Evolutionary conservation across 1,140 invertebrate genomes (phyloP), one percentile per base, ranked within the genome.

Genomic region (Zophobas atratus): DNA sequence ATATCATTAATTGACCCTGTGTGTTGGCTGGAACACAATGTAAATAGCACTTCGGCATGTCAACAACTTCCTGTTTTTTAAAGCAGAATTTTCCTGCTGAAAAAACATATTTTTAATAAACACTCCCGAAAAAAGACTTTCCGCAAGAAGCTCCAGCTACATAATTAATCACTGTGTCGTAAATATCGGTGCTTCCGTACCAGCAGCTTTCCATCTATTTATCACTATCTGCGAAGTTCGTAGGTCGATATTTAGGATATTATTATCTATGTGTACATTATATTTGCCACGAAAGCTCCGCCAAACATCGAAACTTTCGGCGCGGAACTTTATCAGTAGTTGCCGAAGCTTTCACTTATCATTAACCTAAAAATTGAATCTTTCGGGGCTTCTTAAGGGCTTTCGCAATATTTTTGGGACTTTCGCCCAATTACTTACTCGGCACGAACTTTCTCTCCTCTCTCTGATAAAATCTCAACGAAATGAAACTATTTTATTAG

Each of bases 231-330:
- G 3, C 60, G 4, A 67, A 67, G 41, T 67, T 67, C 33, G 60
- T 20, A 41, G 60, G 43, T 8, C 60, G 60, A 67, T 67, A 46
- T 67, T 67, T 46, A 67, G 39, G 60, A 67, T 67, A 67, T 67
- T 67, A 67, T 67, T 67, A 67, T 67, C 60, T 46, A 67, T 67
- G 60, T 67, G 60, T 46, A 67, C 60, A 67, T 67, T 67, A 67
- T 67, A 43, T 48, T 67, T 60, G 56, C 56, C 56, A 39, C 60
- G 60, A 67, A 67, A 67, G 60, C 60, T 43, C 39, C 33, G 39
- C 60, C 39, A 67, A 67, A 67, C 60, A 67, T 63, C 57, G 60
- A 43, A 67, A 67, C 60, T 67, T 67, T 67, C 39, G 36, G 36
- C 6, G 20, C n/a, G 60, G 43, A 67, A 67, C 60, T 67, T 67